A percentile compares a stretch with the other conserved stretches of the same genome.
Evolutionary conservation across 92 coral and sea anemone species (phyloP).

Genomic region (Palythoa grandiflora): DNA sequence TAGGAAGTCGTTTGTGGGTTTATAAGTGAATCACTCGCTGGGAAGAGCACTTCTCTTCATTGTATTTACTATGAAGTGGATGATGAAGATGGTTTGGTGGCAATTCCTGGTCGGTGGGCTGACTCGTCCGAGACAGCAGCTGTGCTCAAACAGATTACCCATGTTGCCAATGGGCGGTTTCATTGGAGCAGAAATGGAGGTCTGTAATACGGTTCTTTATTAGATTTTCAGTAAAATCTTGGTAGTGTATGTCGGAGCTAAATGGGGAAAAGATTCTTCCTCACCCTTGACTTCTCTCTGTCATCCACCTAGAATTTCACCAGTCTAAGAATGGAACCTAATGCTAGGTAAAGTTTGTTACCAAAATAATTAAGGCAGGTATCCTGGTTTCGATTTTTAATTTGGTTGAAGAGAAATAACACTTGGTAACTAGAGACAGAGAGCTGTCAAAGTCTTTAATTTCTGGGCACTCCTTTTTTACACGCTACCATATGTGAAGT

Average conservation of each 20-base stretch:
- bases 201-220: constrained; percentile 9
- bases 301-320: background rate
- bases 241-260: background rate
- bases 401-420: too few species aligned
- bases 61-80: constrained; percentile 94
- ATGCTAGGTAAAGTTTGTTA: background rate
- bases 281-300: background rate
- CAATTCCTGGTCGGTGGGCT: constrained; percentile 93
- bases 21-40: constrained; percentile 96
- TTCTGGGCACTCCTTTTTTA: too few species aligned
- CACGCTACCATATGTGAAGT: too few species aligned
- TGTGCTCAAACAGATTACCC: constrained; percentile 84
- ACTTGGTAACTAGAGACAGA: too few species aligned
- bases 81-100: constrained; percentile 91
- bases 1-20: constrained; percentile 96
- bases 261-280: background rate
- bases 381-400: too few species aligned
- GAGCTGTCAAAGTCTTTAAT: too few species aligned
- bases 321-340: background rate
- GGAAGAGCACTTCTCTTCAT: constrained; percentile 81
- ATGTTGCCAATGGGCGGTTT: constrained; percentile 90
- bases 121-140: constrained; percentile 88
- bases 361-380: background rate
- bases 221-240: too few species aligned
- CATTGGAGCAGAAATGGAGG: constrained; percentile 98